phyloP scores from a whole-genome alignment of 2,888 invertebrate species.

The Lepidochitona cinerea region DNA sequence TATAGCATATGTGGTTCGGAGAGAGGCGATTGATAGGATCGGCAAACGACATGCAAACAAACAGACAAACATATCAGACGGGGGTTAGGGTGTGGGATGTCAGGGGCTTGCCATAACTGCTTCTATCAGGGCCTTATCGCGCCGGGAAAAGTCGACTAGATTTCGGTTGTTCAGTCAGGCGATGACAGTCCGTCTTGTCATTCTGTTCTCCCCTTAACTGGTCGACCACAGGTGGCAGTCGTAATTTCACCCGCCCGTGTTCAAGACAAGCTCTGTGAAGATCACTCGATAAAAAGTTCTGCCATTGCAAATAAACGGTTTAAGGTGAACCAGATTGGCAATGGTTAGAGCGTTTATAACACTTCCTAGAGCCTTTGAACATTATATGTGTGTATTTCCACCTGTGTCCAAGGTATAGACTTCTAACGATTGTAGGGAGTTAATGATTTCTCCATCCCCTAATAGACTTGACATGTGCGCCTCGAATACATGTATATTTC shows the following conservation, averaged over 20 bases:
- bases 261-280: too few relatives aligned
- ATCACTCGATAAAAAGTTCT: too few relatives aligned
- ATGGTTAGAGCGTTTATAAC: too few relatives aligned
- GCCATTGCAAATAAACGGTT: too few relatives aligned
- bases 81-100: neutral
- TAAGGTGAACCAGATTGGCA: too few relatives aligned
- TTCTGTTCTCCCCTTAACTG: neutral
- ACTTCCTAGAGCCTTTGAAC: too few relatives aligned
- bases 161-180: neutral
- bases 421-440: neutral
- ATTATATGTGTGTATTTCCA: neutral
- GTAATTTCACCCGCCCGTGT: neutral
- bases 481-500: neutral
- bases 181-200: conserved; percentile 3
- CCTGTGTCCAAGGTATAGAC: neutral
- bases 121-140: neutral
- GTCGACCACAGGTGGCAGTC: neutral
- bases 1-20: too few relatives aligned
- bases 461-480: neutral
- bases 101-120: neutral
- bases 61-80: neutral
- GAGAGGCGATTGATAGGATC: too few relatives aligned
- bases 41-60: too few relatives aligned
- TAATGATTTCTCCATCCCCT: neutral
- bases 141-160: neutral